Evolutionary conservation across 1,140 invertebrate species (phyloP).

Genomic region (Trialeurodes vaporariorum): DNA sequence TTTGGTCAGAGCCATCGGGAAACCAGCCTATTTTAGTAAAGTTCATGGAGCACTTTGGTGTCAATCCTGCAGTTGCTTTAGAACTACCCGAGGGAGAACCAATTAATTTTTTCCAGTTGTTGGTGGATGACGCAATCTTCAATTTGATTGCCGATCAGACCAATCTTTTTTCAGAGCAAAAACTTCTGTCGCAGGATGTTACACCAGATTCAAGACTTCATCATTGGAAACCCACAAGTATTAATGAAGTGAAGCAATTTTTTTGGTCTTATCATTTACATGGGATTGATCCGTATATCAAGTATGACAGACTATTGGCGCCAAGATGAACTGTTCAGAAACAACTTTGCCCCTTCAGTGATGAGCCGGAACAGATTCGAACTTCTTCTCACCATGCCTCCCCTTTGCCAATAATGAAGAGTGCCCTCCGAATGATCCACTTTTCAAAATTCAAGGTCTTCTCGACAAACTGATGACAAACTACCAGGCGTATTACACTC

Average conservation of each 20-base stretch:
- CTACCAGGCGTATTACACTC: slow-evolving; percentile 20
- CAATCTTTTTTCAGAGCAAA: too few species aligned
- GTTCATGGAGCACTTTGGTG: too few species aligned
- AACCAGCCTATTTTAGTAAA: too few species aligned
- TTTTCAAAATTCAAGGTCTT: slow-evolving; percentile 23
- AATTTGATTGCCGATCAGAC: too few species aligned
- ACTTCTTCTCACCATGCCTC: slow-evolving; percentile 19
- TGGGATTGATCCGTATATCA: slow-evolving; percentile 17
- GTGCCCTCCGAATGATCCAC: slow-evolving; percentile 15
- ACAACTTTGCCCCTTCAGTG: slow-evolving; percentile 1
- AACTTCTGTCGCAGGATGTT: too few species aligned
- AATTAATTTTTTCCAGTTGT: too few species aligned
- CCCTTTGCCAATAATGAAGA: slow-evolving; percentile 25
- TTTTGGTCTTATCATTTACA: slow-evolving; percentile 24
- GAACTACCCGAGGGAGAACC: too few species aligned
- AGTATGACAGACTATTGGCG: slow-evolving; percentile 9
- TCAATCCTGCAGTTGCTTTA: too few species aligned
- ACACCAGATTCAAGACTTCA: too few species aligned
- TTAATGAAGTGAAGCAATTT: slow-evolving; percentile 24
- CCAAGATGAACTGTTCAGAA: slow-evolving; percentile 3
- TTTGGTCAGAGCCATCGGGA: too few species aligned
- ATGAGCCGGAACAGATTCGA: slow-evolving; percentile 22
- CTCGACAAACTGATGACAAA: slow-evolving; percentile 19
- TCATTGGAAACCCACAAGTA: too few species aligned
- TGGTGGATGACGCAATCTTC: too few species aligned